A percentile compares a stretch with the other conserved stretches of the same genome.
Evolutionary conservation across 2,888 invertebrate species (phyloP).

Genomic region (Andrena bicolor): DNA sequence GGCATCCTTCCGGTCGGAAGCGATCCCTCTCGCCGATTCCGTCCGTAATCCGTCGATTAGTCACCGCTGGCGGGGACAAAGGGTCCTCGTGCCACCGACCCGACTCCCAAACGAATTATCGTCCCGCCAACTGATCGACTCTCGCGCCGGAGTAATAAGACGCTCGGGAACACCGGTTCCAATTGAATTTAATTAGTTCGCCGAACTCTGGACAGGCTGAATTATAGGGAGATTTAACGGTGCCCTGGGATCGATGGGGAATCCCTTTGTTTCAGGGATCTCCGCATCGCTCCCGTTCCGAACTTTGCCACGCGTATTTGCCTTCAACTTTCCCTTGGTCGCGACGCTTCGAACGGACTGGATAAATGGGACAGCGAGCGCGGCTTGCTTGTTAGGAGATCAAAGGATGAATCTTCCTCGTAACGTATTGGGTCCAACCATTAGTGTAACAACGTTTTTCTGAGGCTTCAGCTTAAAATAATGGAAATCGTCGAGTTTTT

Average conservation of each 20-base stretch:
- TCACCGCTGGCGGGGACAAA: slow-evolving; percentile 43
- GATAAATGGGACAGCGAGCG: too few species aligned
- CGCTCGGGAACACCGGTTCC: slow-evolving; percentile 22
- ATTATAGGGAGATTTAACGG: slow-evolving; percentile 29
- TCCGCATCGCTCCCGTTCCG: background rate
- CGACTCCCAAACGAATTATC: slow-evolving; percentile 25
- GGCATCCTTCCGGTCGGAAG: slow-evolving; percentile 14
- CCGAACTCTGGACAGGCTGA: background rate
- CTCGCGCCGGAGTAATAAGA: slow-evolving; percentile 30
- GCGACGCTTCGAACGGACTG: background rate
- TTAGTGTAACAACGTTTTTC: too few species aligned
- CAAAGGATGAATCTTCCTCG: too few species aligned
- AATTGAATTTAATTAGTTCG: slow-evolving; percentile 32
- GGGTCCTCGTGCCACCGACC: background rate
- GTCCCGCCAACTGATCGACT: slow-evolving; percentile 10
- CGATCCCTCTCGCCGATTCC: slow-evolving; percentile 23
- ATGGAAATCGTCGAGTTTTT: too few species aligned
- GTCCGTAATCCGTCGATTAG: slow-evolving; percentile 51
- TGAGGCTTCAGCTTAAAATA: too few species aligned
- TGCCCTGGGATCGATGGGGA: background rate
- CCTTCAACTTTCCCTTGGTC: background rate
- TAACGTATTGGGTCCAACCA: too few species aligned
- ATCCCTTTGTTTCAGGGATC: background rate
- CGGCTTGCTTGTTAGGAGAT: too few species aligned
- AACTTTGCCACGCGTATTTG: slow-evolving; percentile 1